A percentile compares a stretch with the other conserved stretches of the same genome.
Evolutionary conservation across 2,888 invertebrate species (phyloP).

Genomic region (Chaetoderma sp.): DNA sequence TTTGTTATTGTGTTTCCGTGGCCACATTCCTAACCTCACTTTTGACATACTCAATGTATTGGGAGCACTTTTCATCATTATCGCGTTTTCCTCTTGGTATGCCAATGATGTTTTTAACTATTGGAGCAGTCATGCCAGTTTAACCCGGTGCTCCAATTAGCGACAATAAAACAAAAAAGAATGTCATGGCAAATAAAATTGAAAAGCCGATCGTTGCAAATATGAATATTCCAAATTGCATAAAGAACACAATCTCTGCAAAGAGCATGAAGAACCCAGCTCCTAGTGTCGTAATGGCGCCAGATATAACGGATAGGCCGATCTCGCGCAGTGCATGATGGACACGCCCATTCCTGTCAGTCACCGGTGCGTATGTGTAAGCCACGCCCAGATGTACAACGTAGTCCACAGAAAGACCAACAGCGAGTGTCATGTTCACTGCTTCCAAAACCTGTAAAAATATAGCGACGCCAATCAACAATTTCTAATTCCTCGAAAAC

Average conservation of each 20-base stretch:
- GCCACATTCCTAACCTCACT: too few species aligned
- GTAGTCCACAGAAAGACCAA: slow-evolving; percentile 57
- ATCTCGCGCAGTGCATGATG: slow-evolving; percentile 47
- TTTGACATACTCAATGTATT: too few species aligned
- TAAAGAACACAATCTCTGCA: slow-evolving; percentile 52
- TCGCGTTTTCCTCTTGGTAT: too few species aligned
- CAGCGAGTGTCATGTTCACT: slow-evolving; percentile 53
- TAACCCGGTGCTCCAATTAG: slow-evolving; percentile 51
- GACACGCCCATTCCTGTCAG: slow-evolving; percentile 42
- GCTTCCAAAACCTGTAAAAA: slow-evolving; percentile 46
- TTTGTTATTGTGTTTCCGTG: too few species aligned
- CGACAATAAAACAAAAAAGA: slow-evolving; percentile 48
- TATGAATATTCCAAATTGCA: slow-evolving; percentile 56
- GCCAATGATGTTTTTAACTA: too few species aligned
- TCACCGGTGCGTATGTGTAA: slow-evolving; percentile 42
- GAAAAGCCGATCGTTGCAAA: slow-evolving; percentile 52
- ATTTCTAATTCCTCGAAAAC: too few species aligned
- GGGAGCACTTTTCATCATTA: too few species aligned
- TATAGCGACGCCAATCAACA: too few species aligned
- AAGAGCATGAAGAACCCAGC: slow-evolving; percentile 54
- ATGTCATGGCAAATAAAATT: slow-evolving; percentile 47
- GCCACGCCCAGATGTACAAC: slow-evolving; percentile 58
- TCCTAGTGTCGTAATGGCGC: slow-evolving; percentile 55
- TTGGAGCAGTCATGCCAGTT: slow-evolving; percentile 32
- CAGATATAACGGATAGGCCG: slow-evolving; percentile 56